A percentile compares a stretch with the other conserved stretches of the same genome.
Conservation (phyloP, 2,888 invertebrate species). For the Coleophora flavipennella region DNA sequence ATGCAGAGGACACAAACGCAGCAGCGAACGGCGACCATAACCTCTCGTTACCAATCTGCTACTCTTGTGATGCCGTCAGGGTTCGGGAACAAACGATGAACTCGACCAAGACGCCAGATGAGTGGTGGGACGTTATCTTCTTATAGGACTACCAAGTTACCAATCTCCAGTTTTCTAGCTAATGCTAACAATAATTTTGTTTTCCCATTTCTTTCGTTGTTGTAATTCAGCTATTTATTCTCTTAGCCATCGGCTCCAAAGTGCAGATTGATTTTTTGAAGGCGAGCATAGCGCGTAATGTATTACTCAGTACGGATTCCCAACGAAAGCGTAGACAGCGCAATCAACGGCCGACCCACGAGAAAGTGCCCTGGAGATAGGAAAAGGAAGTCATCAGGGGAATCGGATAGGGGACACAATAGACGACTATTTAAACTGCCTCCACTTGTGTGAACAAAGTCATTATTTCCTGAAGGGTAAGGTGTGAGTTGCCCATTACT, state of each 20-base stretch:
- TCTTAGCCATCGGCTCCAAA: conserved; percentile 17
- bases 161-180: conserved; percentile 6
- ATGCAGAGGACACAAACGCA: conserved; percentile 7
- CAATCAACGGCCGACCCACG: conserved; percentile 10
- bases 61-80: conserved; percentile 7
- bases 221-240: conserved; percentile 19
- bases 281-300: conserved; percentile 6
- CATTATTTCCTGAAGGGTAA: conserved; percentile 12
- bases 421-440: conserved; percentile 13
- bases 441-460: conserved; percentile 13
- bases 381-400: conserved; percentile 10
- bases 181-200: no score
- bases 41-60: conserved; percentile 7
- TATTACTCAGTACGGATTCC: background rate
- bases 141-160: conserved; percentile 12
- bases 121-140: conserved; percentile 11
- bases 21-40: conserved; percentile 4
- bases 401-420: conserved; percentile 6
- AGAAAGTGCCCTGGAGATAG: conserved; percentile 15
- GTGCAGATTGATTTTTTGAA: conserved; percentile 15
- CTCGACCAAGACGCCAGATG: conserved; percentile 9
- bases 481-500: conserved; percentile 10
- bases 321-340: conserved; percentile 1
- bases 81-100: conserved; percentile 6
- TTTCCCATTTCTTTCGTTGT: conserved; percentile 21